phyloP scores from a whole-genome alignment of 2,113 vertebrate species.

The Chloropsis hardwickii region DNA sequence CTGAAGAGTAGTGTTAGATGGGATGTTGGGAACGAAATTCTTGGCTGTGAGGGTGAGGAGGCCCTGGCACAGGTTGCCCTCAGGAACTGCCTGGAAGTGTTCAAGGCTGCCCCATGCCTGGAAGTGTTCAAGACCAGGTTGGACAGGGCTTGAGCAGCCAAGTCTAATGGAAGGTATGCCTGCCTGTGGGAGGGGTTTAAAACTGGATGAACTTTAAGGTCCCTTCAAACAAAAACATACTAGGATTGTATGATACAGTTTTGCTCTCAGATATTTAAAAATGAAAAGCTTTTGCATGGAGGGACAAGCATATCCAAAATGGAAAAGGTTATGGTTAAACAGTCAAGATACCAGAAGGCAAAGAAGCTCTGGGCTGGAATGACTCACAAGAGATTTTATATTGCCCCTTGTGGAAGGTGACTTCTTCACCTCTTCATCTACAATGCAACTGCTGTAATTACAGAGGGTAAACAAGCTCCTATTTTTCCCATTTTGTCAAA shows the following conservation, averaged over 20 bases:
- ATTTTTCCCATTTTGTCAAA: background rate
- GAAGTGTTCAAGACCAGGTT: background rate
- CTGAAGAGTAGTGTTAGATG: background rate
- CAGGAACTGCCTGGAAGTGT: background rate
- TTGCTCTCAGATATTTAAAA: background rate
- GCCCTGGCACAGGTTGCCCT: background rate
- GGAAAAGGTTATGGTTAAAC: background rate
- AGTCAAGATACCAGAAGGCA: background rate
- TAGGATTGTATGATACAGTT: background rate
- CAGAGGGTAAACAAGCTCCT: fast-evolving
- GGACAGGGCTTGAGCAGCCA: background rate
- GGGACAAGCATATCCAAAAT: background rate
- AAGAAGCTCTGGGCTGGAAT: background rate
- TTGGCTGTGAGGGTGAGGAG: background rate
- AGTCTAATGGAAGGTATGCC: background rate
- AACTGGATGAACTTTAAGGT: background rate
- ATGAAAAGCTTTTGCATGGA: background rate
- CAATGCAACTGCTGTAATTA: background rate
- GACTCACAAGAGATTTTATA: background rate
- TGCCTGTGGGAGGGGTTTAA: background rate
- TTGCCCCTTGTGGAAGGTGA: background rate
- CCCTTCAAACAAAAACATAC: background rate
- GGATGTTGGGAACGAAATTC: fast-evolving
- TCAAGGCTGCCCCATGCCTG: background rate
- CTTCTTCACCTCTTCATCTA: background rate